phyloP scores from a whole-genome alignment of 2,797 vertebrate species.

The Nyctibius grandis region DNA sequence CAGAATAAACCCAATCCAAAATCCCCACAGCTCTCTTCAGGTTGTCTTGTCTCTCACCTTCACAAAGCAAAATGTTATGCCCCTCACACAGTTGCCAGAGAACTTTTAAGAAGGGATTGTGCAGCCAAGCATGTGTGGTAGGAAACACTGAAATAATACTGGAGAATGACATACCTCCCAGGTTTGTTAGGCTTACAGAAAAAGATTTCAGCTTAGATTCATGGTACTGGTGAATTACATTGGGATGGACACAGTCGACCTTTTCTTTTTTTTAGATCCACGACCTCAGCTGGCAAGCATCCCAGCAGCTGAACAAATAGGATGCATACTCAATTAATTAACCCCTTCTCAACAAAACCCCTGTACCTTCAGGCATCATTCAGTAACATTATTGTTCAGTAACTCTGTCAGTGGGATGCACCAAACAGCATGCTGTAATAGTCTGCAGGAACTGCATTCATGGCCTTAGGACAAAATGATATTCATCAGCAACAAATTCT shows the following conservation, averaged over 20 bases:
- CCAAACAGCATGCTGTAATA: neutral
- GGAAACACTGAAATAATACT: neutral
- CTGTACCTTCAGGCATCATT: neutral
- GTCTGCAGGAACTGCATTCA: neutral
- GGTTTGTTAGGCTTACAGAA: neutral
- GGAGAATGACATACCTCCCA: fast-evolving
- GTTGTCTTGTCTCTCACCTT: neutral
- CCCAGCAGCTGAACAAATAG: neutral
- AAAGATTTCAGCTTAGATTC: neutral
- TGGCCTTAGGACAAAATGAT: neutral
- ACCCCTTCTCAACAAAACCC: neutral
- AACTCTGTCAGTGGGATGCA: neutral
- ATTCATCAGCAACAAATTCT: neutral
- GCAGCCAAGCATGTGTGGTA: neutral
- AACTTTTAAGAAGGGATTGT: neutral
- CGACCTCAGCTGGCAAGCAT: neutral
- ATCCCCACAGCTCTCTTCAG: neutral
- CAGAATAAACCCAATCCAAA: neutral
- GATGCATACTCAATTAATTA: neutral
- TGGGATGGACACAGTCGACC: neutral
- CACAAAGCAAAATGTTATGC: neutral
- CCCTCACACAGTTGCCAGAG: neutral
- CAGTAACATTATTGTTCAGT: neutral
- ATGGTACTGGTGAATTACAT: neutral
- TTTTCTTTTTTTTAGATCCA: neutral